Base-by-base conservation (phyloP, 2,113 vertebrate species). In the Struthio camelus region DNA sequence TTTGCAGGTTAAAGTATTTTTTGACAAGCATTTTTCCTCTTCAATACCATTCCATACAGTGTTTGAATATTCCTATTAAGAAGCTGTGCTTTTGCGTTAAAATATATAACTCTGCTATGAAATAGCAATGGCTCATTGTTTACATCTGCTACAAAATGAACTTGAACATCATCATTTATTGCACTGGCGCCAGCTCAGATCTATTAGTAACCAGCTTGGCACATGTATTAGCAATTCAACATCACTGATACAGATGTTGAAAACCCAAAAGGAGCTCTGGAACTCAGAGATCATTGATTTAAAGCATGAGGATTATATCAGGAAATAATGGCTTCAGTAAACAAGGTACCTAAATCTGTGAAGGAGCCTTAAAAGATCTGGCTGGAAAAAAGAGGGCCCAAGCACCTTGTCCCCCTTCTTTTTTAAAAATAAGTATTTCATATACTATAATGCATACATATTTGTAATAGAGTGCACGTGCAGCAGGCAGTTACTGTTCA, bases 391-490 rank as follows among this genome's bases (percentile, higher is more conserved):
- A 59, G 80, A 56, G 46, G 38, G 18, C 23, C 36, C 30, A 84
- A 48, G 59, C 64, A 86, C 17, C 8, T 23, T 53, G 32, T 27
- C 13, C 6, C 4, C 19, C 48, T 76, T 79, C 10, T 36, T 48
- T 56, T 70, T 64, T 51, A 19, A 48, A 48, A 67, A 70, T 14
- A 58, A 58, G 27, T 36, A 62, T 42, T 75, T 70, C 13, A 14
- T 58, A 34, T 11, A 38, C 32, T 61, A 4, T 28, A 42, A 59
- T 3, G 9, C 34, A 58, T 27, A 40, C 80, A 59, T 7, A 18
- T 32, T 38, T 69, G 23, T 66, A 91, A 32, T 34, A 61, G 46
- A 81, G 64, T 3, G 9, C 0, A 0, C 0, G 30, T 42, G 46
- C 23, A 15, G 66, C 56, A 77, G 23, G 76, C 62, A 75, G 73